phyloP scores from a whole-genome alignment of 2,797 vertebrate genomes.

The Sebastes oblongus region DNA sequence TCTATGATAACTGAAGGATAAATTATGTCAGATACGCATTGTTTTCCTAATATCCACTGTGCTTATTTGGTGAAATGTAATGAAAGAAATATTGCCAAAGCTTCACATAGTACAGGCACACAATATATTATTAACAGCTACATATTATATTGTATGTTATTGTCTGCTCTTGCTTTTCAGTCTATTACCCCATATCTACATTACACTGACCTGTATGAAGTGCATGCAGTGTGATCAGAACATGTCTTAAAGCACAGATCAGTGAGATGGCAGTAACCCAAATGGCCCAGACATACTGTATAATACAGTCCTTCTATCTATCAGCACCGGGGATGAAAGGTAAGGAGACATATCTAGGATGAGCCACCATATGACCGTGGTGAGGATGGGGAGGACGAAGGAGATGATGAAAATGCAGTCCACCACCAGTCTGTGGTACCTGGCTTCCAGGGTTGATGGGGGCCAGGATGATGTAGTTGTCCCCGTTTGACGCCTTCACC shows the following conservation, averaged over 20 bases:
- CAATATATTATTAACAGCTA: constrained; percentile 35
- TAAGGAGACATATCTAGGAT: constrained; percentile 81
- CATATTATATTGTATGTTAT: constrained; percentile 23
- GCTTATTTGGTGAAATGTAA: constrained; percentile 8
- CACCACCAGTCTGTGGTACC: constrained; percentile 84
- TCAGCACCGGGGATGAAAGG: constrained; percentile 73
- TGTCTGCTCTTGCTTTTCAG: background rate
- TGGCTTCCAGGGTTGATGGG: constrained; percentile 92
- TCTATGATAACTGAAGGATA: constrained; percentile 29
- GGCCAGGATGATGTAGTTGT: constrained; percentile 95
- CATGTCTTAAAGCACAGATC: constrained; percentile 34
- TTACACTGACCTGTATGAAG: constrained; percentile 24
- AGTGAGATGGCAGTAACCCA: constrained; percentile 26
- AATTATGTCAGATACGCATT: constrained; percentile 33
- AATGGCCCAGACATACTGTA: constrained; percentile 41
- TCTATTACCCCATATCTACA: constrained; percentile 20
- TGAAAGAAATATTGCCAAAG: constrained; percentile 35
- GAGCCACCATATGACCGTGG: constrained; percentile 76
- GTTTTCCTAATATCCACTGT: constrained; percentile 35
- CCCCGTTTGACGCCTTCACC: constrained; percentile 84
- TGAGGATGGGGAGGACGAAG: constrained; percentile 74
- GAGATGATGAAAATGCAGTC: constrained; percentile 79
- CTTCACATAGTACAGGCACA: constrained; percentile 45
- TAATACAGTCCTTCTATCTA: constrained; percentile 71
- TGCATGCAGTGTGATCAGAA: constrained; percentile 37